Conservation (phyloP, 2,888 invertebrate genomes). For the Dorcus parallelipipedus region DNA sequence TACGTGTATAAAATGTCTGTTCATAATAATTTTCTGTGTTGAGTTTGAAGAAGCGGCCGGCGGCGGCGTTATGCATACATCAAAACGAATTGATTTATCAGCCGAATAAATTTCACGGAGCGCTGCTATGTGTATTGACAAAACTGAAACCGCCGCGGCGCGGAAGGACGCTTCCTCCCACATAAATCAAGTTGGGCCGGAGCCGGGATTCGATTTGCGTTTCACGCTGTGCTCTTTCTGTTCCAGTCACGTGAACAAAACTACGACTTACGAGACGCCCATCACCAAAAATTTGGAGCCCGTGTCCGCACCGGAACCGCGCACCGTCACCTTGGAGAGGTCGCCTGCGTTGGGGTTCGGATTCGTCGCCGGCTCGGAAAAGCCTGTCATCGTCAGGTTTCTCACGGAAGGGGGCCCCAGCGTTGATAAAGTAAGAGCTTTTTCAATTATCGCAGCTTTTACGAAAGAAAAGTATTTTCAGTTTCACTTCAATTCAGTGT, state of each 20-base stretch:
- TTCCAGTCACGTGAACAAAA: conserved; percentile 76
- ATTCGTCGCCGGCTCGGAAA: conserved; percentile 93
- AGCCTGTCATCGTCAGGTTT: conserved; percentile 87
- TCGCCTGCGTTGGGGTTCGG: conserved; percentile 85
- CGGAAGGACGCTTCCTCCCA: too few species aligned
- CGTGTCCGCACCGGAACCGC: conserved; percentile 70
- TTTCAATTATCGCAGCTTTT: background rate
- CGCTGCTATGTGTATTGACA: too few species aligned
- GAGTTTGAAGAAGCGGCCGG: too few species aligned
- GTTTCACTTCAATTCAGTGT: too few species aligned
- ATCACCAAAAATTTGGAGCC: conserved; percentile 58
- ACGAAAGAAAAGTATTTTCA: too few species aligned
- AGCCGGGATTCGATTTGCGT: too few species aligned
- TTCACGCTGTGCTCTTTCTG: conserved; percentile 4
- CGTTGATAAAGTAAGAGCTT: conserved; percentile 69
- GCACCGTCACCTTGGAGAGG: conserved; percentile 70
- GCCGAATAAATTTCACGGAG: background rate
- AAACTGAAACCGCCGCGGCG: too few species aligned
- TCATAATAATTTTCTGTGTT: too few species aligned
- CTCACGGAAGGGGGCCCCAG: conserved; percentile 90
- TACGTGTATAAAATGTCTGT: too few species aligned
- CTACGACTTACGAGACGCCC: conserved; percentile 90
- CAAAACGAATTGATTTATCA: background rate
- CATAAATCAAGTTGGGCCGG: too few species aligned
- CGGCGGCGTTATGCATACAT: background rate